These are phyloP conservation scores for Pelmatolapia mariae DNA, from an alignment of 2,113 vertebrate species.

Conservation along the genomic window DNA sequence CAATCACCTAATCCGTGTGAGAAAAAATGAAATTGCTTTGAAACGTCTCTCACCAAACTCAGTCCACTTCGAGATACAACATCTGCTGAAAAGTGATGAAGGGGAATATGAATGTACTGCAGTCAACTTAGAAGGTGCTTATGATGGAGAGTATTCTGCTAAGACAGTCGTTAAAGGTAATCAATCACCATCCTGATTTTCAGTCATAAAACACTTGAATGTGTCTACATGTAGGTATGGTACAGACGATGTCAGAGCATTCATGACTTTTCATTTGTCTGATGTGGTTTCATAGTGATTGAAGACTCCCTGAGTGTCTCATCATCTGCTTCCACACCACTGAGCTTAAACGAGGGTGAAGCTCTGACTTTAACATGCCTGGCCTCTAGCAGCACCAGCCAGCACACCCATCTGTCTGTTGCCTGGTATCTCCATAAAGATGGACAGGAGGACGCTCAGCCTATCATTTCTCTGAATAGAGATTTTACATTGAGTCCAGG, in stretches of 20 bases:
- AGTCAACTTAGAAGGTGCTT: slow-evolving; percentile 38
- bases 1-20: slow-evolving; percentile 30
- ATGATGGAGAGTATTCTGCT: slow-evolving; percentile 75
- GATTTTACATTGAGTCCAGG: slow-evolving; percentile 79
- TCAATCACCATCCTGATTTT: background rate
- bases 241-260: background rate
- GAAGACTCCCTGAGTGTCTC: slow-evolving; percentile 76
- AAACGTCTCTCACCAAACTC: slow-evolving; percentile 50
- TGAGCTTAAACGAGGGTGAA: slow-evolving; percentile 69
- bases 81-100: slow-evolving; percentile 58
- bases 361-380: slow-evolving; percentile 74
- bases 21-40: slow-evolving; percentile 34
- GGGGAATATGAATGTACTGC: slow-evolving; percentile 83
- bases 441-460: background rate
- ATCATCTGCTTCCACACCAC: slow-evolving; percentile 39
- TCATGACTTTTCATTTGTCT: background rate
- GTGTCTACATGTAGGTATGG: background rate
- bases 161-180: slow-evolving; percentile 73
- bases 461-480: slow-evolving; percentile 79
- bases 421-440: slow-evolving; percentile 73
- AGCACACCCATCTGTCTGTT: slow-evolving; percentile 88
- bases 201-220: background rate
- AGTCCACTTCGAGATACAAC: slow-evolving; percentile 65
- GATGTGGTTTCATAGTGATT: slow-evolving; percentile 72
- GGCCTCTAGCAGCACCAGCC: slow-evolving; percentile 78